Evolutionary conservation across 2,797 vertebrate species (phyloP).

Genomic region (Gadopsis bispinosus): DNA sequence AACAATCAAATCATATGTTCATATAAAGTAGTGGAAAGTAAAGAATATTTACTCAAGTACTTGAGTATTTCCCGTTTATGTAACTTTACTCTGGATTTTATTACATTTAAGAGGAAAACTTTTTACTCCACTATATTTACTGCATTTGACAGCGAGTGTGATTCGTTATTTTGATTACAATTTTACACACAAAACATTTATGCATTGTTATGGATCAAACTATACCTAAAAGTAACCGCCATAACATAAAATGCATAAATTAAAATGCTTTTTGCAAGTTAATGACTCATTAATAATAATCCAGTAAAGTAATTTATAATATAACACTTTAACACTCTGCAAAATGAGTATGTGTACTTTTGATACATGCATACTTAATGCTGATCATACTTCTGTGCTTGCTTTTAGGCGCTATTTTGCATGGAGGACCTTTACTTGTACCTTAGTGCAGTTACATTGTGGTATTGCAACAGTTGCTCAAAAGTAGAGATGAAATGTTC

Average conservation of each 20-base stretch:
- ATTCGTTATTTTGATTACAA: neutral
- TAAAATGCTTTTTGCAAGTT: neutral
- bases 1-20: neutral
- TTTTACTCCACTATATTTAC: neutral
- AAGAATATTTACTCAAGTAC: neutral
- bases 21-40: neutral
- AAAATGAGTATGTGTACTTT: neutral
- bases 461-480: neutral
- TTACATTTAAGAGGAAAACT: neutral
- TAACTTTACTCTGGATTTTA: neutral
- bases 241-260: neutral
- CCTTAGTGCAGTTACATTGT: neutral
- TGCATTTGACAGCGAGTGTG: neutral
- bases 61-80: neutral
- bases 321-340: neutral
- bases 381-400: neutral
- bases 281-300: neutral
- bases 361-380: neutral
- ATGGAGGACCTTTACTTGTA: neutral
- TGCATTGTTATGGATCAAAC: neutral
- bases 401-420: neutral
- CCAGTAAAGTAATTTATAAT: neutral
- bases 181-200: neutral
- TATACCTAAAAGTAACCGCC: neutral
- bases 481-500: neutral